A percentile compares a stretch with the other conserved stretches of the same genome.
Conservation (phyloP, 2,797 vertebrate genomes). For the Chaunax sp. region DNA sequence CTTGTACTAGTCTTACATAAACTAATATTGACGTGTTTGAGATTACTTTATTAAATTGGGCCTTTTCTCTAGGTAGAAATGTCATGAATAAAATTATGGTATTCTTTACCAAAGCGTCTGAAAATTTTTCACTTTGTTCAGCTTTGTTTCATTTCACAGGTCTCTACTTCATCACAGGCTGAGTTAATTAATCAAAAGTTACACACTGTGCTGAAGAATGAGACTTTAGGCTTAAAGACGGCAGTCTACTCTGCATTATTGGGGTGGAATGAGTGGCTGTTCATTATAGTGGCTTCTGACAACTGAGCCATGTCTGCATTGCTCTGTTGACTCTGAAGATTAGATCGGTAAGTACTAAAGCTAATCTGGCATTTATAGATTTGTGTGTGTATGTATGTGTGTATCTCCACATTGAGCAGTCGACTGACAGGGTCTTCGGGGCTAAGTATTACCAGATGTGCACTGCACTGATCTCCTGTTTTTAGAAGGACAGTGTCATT, state of each 20-base stretch:
- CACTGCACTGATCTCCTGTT: slow-evolving; percentile 42
- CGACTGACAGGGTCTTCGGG: slow-evolving; percentile 46
- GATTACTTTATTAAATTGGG: background rate
- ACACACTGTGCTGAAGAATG: slow-evolving; percentile 13
- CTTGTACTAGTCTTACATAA: slow-evolving; percentile 1
- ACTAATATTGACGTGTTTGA: slow-evolving; percentile 1
- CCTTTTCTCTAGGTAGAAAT: background rate
- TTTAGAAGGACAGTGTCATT: background rate
- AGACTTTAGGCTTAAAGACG: slow-evolving; percentile 30
- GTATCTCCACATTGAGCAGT: slow-evolving; percentile 34
- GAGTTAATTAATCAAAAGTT: slow-evolving; percentile 28
- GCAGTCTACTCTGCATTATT: slow-evolving; percentile 6
- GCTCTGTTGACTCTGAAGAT: slow-evolving; percentile 80
- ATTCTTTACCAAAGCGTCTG: background rate
- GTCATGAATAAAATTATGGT: slow-evolving; percentile 10
- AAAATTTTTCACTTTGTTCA: slow-evolving; percentile 14
- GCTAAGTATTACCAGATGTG: slow-evolving; percentile 54
- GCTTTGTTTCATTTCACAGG: slow-evolving; percentile 26
- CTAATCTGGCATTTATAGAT: slow-evolving; percentile 79
- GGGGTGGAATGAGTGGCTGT: slow-evolving; percentile 59
- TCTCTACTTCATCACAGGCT: slow-evolving; percentile 21
- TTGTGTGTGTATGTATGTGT: slow-evolving; percentile 43
- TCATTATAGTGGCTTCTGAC: slow-evolving; percentile 63
- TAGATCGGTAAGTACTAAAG: slow-evolving; percentile 70
- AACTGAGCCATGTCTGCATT: slow-evolving; percentile 65